A percentile compares a stretch with the other conserved stretches of the same genome.
phyloP scores from a whole-genome alignment of 2,797 vertebrate genomes.

The Protonibea diacanthus region DNA sequence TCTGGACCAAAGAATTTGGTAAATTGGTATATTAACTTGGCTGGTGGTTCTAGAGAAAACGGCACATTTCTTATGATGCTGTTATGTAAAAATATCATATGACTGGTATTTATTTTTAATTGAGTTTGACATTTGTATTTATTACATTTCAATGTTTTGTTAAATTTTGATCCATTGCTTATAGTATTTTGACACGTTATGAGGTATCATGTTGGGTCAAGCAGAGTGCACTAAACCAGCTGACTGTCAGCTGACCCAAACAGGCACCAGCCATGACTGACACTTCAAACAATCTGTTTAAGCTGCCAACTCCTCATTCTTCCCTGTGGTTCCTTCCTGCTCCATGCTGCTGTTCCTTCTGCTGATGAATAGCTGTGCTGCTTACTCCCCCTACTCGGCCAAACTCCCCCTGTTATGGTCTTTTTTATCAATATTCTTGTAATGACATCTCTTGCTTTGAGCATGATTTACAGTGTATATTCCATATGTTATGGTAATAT shows the following conservation, averaged over 20 bases:
- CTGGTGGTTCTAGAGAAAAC: too few species aligned
- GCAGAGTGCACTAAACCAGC: slow-evolving; percentile 45
- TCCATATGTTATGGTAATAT: slow-evolving; percentile 26
- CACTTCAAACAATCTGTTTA: slow-evolving; percentile 49
- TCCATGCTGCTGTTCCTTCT: slow-evolving; percentile 16
- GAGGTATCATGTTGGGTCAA: slow-evolving; percentile 40
- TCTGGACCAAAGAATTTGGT: too few species aligned
- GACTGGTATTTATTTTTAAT: neutral
- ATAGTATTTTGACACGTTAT: slow-evolving; percentile 43
- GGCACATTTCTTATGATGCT: neutral
- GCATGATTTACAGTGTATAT: slow-evolving; percentile 12
- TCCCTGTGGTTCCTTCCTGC: slow-evolving; percentile 45
- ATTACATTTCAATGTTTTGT: neutral
- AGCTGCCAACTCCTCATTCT: slow-evolving; percentile 42
- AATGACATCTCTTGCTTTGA: slow-evolving; percentile 26
- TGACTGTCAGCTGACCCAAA: slow-evolving; percentile 58
- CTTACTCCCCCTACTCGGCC: neutral
- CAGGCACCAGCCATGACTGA: slow-evolving; percentile 39
- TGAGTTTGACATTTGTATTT: neutral
- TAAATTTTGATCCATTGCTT: neutral
- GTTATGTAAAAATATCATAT: neutral
- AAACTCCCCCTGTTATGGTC: neutral
- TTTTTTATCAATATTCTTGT: slow-evolving; percentile 9
- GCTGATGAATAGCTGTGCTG: slow-evolving; percentile 35
- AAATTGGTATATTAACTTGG: too few species aligned